Conservation (phyloP, 2,113 vertebrate genomes). For the Brachionichthys hirsutus region DNA sequence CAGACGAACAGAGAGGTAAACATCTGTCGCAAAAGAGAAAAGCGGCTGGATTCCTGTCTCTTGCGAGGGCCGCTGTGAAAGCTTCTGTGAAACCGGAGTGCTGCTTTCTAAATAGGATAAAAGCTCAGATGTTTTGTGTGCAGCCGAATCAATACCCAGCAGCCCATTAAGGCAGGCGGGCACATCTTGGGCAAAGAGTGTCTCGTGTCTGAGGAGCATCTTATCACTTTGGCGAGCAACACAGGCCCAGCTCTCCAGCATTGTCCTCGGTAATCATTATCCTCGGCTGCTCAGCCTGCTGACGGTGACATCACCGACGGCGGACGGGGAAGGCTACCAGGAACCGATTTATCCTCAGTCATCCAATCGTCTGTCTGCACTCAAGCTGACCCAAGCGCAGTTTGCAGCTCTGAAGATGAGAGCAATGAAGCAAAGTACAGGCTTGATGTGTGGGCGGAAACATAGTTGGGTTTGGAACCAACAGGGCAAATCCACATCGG, state of each 20-base stretch:
- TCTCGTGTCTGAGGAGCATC: constrained; percentile 60
- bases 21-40: constrained; percentile 17
- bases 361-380: constrained; percentile 21
- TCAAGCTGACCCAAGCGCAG: constrained; percentile 15
- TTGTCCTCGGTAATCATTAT: constrained; percentile 47
- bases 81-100: constrained; percentile 64
- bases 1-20: constrained; percentile 3
- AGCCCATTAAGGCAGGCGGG: constrained; percentile 69
- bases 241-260: constrained; percentile 46
- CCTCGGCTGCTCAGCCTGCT: constrained; percentile 53
- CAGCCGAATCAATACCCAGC: constrained; percentile 74
- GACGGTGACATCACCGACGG: constrained; percentile 60
- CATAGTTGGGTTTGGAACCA: constrained; percentile 33
- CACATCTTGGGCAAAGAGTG: constrained; percentile 57
- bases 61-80: constrained; percentile 46
- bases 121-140: constrained; percentile 70
- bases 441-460: constrained; percentile 22
- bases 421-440: constrained; percentile 6
- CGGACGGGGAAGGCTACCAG: constrained; percentile 46
- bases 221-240: constrained; percentile 37
- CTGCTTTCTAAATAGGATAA: constrained; percentile 67
- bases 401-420: constrained; percentile 22
- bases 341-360: constrained; percentile 46
- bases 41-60: constrained; percentile 23
- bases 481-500: constrained; percentile 37